Evolutionary conservation across 1,140 invertebrate species (phyloP).

Genomic region (Cyclargus thomasi): DNA sequence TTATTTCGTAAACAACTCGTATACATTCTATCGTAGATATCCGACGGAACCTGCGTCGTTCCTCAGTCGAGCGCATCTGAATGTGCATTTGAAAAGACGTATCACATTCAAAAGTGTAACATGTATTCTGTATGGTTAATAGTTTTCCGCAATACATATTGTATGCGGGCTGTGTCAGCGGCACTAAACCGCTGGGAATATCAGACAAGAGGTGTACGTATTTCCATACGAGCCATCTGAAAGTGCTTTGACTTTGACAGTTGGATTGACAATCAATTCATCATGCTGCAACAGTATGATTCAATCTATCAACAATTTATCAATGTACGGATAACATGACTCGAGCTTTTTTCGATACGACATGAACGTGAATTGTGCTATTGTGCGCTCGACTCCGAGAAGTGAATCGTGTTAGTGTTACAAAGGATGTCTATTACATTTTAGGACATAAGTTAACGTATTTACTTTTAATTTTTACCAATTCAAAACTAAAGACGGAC

Average conservation of each 20-base stretch:
- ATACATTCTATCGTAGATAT: neutral
- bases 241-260: slow-evolving; percentile 16
- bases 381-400: neutral
- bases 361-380: neutral
- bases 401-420: neutral
- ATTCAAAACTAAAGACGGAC: neutral
- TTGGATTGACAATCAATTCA: slow-evolving; percentile 18
- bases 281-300: slow-evolving; percentile 14
- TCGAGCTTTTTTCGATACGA: neutral
- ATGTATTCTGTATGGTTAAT: slow-evolving; percentile 6
- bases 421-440: too few species aligned
- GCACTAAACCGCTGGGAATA: slow-evolving; percentile 10
- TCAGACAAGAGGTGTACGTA: slow-evolving; percentile 8
- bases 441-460: too few species aligned
- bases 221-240: slow-evolving; percentile 9
- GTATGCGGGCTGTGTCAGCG: neutral
- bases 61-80: neutral
- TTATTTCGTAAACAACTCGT: neutral
- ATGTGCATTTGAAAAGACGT: slow-evolving; percentile 3
- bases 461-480: neutral
- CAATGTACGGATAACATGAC: neutral
- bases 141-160: slow-evolving; percentile 10
- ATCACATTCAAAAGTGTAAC: neutral
- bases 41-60: neutral
- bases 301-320: neutral